Evolutionary conservation across 2,888 invertebrate genomes (phyloP).

Genomic region (Saturnia japonica): DNA sequence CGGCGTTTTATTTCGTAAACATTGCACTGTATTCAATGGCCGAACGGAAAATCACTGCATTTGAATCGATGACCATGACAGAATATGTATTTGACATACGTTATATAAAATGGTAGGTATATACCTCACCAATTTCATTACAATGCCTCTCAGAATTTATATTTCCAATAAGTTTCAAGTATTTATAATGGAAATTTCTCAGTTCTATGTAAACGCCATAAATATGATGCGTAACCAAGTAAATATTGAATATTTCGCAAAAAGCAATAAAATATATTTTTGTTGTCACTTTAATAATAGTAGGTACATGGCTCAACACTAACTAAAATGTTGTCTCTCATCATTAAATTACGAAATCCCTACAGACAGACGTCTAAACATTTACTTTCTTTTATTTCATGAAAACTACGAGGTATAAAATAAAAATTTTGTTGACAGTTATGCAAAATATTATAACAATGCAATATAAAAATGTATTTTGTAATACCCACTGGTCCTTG

Average conservation of each 20-base stretch:
- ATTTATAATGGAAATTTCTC: background rate
- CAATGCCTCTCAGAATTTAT: background rate
- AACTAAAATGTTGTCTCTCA: background rate
- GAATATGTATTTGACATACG: background rate
- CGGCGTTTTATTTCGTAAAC: constrained; percentile 69
- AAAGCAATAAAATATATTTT: background rate
- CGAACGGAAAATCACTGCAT: constrained; percentile 58
- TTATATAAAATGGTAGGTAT: background rate
- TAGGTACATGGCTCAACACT: background rate
- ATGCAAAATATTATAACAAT: background rate
- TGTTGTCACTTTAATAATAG: background rate
- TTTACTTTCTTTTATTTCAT: background rate
- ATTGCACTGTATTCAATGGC: constrained; percentile 52
- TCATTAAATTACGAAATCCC: background rate
- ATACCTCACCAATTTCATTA: background rate
- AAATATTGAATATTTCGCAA: background rate
- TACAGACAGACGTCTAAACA: background rate
- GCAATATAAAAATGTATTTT: background rate
- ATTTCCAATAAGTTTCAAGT: background rate
- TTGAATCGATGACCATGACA: constrained; percentile 4
- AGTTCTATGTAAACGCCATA: background rate
- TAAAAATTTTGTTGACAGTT: background rate
- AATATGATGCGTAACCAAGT: background rate
- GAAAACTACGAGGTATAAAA: background rate
- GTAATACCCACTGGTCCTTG: background rate